Evolutionary conservation across 1,140 invertebrate genomes (phyloP), one percentile per base, ranked within the genome.

Genomic region (Drosophila nigrodunni): DNA sequence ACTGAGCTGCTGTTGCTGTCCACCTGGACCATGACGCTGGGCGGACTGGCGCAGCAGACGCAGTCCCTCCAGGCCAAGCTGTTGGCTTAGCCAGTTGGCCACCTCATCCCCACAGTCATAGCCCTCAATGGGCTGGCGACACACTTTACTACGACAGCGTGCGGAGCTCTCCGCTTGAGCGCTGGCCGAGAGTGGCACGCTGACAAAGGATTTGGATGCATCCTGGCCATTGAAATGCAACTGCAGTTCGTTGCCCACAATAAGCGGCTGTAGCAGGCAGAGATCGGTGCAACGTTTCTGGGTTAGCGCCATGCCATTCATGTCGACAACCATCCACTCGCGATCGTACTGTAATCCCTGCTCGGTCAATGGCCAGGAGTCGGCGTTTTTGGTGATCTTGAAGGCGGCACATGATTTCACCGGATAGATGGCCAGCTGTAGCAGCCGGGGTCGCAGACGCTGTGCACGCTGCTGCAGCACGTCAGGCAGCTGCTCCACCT

Each of bases 371-470:
- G 93, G 93, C 97, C 98, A 98, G n/a, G 92, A 25, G 8, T 43
- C 30, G 35, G 18, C 37, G 1, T 0, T n/a, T 78, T 68, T 7
- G 62, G 93, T 78, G 50, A 97, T 93, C 92, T 95, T 94, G 76
- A 96, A 96, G 39, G 95, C 95, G 2, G 94, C 97, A 93, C 98
- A 99, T 0, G 98, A 99, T 93, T 99, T 99, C 2, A 99, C 94
- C 2, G 98, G 98, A 93, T 97, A 99, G 52, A 99, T 93, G 88
- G 95, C 96, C 58, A 99, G 95, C 87, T 95, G 93, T 15, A 94
- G 91, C 47, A 95, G 90, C 0, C 81, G 74, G 0, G 88, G 82
- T 0, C 79, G 57, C 15, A 91, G 8, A 0, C 43, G 60, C 35
- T 81, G 60, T 1, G 82, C 78, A 0, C 90, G 67, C 15, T 80